Base-by-base conservation (phyloP, 1,140 invertebrate species). In the Drosophila mauritiana region DNA sequence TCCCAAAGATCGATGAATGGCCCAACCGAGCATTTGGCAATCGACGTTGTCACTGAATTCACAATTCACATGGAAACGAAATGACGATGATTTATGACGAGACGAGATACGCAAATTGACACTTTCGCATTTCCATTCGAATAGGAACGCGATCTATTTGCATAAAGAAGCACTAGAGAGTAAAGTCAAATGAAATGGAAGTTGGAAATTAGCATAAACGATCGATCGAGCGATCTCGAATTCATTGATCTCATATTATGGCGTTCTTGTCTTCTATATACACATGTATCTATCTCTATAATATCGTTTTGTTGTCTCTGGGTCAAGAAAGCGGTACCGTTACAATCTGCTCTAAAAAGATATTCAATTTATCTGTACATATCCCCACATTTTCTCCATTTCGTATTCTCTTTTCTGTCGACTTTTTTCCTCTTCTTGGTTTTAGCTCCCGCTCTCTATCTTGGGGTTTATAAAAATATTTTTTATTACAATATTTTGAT, bases 401-500 rank as follows among this genome's bases (percentile, higher is more conserved):
- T 46, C 45, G 53, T 58, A 45, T n/a, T n/a, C 25, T n/a, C 25
- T 6, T 49, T 27, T 67, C 40, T 64, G 36, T 63, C 2, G 20
- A 22, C 20, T 2, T 6, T 42, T 11, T 13, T 13, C 22, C 25
- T 20, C 7, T 31, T 27, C 59, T 52, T 64, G 27, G 57, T 78
- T 72, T 77, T 57, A 13, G 36, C 17, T 25, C 6, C 7, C 36
- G 4, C 12, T 13, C 27, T 20, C 54, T 64, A 51, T 34, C 15
- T 12, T 12, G 12, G 37, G 6, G 17, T 34, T 59, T 63, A 61
- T 59, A 63, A 43, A 57, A 58, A 76, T 54, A 73, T 73, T 65
- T 70, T 79, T 79, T 72, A 79, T 80, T 80, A 76, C 64, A 70
- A 48, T 56, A 68, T 58, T 68, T 43, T 68, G 67, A 52, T 54